phyloP scores from a whole-genome alignment of 1,140 invertebrate species.

The Potamilus streckersoni region DNA sequence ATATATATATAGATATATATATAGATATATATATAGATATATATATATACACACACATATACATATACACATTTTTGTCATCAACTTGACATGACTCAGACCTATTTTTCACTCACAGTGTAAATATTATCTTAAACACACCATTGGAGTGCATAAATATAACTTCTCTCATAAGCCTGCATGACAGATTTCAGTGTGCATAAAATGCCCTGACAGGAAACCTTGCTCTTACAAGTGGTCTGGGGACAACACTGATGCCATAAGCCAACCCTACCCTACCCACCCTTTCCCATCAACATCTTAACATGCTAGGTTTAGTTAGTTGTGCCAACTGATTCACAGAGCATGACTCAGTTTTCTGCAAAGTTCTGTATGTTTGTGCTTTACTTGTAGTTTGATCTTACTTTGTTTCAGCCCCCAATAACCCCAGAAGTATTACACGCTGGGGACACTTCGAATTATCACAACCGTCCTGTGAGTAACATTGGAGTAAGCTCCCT shows the following conservation, averaged over 20 bases:
- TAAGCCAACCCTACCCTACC: not conserved
- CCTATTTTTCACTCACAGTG: too few species aligned
- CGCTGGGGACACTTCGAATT: conserved; percentile 94
- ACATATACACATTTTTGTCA: too few species aligned
- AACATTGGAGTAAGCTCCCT: conserved; percentile 18
- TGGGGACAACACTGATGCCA: not conserved
- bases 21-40: too few species aligned
- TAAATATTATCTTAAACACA: too few species aligned
- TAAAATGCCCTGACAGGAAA: not conserved
- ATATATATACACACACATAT: too few species aligned
- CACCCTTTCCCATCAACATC: not conserved
- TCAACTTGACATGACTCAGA: too few species aligned
- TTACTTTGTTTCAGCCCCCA: conserved; percentile 78
- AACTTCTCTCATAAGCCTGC: too few species aligned
- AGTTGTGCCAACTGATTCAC: not conserved
- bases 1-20: too few species aligned
- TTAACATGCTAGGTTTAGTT: not conserved
- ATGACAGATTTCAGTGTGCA: too few species aligned
- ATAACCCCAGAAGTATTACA: conserved; percentile 90
- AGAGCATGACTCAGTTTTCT: not conserved
- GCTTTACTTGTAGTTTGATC: not conserved
- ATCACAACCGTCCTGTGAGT: conserved; percentile 89
- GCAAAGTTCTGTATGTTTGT: not conserved
- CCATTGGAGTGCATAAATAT: too few species aligned
- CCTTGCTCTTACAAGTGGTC: too few species aligned